Percentiles rank a stretch among this genome's conserved stretches.
These are phyloP conservation scores for Pangasius macronema DNA, from an alignment of 2,797 vertebrate species.

Conservation along the genomic window DNA sequence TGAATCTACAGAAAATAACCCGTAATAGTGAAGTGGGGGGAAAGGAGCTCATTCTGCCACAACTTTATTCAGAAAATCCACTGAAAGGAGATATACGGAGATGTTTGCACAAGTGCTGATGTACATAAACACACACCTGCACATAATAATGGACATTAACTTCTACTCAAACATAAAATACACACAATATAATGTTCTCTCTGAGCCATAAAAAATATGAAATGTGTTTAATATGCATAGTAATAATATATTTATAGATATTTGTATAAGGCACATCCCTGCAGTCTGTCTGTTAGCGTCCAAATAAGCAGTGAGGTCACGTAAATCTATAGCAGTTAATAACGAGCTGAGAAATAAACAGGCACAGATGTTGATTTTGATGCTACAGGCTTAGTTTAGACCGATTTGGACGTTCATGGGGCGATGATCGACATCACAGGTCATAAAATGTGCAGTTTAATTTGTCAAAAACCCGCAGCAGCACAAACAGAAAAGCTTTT, in stretches of 20 bases:
- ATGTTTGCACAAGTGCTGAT: background rate
- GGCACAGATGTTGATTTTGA: background rate
- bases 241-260: background rate
- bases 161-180: background rate
- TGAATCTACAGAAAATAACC: background rate
- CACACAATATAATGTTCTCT: background rate
- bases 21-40: background rate
- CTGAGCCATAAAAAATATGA: background rate
- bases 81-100: too few relatives aligned
- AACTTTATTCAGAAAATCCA: background rate
- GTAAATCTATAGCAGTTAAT: background rate
- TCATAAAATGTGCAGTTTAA: background rate
- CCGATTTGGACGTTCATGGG: background rate
- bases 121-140: background rate
- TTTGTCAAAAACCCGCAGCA: background rate
- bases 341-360: background rate
- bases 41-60: background rate
- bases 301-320: background rate
- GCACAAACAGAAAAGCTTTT: constrained; percentile 4
- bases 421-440: background rate
- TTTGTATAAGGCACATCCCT: background rate
- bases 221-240: background rate
- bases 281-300: background rate
- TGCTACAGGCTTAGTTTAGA: background rate
- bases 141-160: background rate